Conservation (phyloP, 2,888 invertebrate genomes). For the Cryptosula pallasiana region DNA sequence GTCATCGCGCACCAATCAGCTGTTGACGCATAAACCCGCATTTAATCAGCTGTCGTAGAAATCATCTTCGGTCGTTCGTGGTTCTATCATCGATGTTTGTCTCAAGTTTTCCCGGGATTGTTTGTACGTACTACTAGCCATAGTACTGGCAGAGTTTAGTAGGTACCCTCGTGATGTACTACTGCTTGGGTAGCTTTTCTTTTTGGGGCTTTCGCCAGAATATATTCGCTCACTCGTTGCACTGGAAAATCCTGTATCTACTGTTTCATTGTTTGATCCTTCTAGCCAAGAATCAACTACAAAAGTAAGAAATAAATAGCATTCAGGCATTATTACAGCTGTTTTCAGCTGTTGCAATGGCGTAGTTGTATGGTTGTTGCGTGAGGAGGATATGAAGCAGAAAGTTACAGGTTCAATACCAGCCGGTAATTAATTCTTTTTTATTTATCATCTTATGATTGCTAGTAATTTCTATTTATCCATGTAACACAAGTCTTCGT, state of each 20-base stretch:
- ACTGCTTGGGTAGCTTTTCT: background rate
- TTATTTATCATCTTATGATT: too few species aligned
- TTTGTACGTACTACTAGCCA: conserved; percentile 4
- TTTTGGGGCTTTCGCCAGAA: background rate
- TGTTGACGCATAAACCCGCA: too few species aligned
- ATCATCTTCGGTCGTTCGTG: background rate
- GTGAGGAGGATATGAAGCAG: too few species aligned
- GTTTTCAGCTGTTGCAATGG: background rate
- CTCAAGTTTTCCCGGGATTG: conserved; percentile 12
- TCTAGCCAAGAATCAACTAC: conserved; percentile 20
- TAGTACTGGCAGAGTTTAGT: background rate
- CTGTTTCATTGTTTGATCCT: conserved; percentile 8
- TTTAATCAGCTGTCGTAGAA: conserved; percentile 13
- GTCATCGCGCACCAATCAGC: too few species aligned
- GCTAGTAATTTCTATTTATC: too few species aligned
- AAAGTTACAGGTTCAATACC: too few species aligned
- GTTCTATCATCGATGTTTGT: background rate
- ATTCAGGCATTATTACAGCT: background rate
- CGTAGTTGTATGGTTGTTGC: background rate
- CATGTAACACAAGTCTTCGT: too few species aligned
- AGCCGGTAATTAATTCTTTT: too few species aligned
- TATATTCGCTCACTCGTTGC: conserved; percentile 10
- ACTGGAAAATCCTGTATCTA: conserved; percentile 19
- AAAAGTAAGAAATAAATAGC: background rate
- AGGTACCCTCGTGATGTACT: background rate